A percentile compares a stretch with the other conserved stretches of the same genome.
Evolutionary conservation across 53 echinoderm and acorn worm species (phyloP).

Genomic region (Hippasteria phrygiana): DNA sequence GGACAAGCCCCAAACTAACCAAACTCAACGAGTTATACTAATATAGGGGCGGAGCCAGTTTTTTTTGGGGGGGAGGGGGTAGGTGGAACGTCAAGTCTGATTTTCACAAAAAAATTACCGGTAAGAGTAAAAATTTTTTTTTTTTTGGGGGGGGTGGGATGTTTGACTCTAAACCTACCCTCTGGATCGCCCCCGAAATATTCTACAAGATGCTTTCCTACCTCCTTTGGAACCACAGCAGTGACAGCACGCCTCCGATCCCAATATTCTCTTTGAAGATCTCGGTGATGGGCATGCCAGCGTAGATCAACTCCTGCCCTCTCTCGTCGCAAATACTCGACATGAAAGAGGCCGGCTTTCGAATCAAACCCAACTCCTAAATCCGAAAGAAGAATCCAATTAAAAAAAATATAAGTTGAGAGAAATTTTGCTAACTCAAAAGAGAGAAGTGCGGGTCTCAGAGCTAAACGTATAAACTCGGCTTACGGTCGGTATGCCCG

Average conservation of each 20-base stretch:
- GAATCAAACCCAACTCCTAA: conserved; percentile 96
- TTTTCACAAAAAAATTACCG: no score
- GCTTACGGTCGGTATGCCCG: no score
- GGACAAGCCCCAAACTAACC: background rate
- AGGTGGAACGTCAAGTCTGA: no score
- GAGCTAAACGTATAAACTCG: no score
- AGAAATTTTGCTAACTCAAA: background rate
- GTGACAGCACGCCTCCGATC: conserved; percentile 91
- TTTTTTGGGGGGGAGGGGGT: no score
- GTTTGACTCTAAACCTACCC: no score
- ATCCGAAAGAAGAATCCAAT: background rate
- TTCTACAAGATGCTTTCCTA: no score
- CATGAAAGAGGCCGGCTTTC: conserved; percentile 99
- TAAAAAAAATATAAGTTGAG: background rate
- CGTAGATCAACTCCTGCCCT: conserved; percentile 96
- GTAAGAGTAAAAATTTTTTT: no score
- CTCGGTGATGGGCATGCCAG: conserved; percentile 96
- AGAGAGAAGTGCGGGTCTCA: no score
- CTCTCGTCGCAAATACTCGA: conserved; percentile 97
- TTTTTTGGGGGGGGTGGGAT: no score
- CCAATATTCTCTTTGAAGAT: conserved; percentile 95
- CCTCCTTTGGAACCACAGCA: conserved; percentile 99
- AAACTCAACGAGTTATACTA: background rate
- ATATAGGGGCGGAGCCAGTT: no score
- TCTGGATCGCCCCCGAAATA: no score